These are phyloP conservation scores for Metridium senile DNA, from an alignment of 92 coral and sea anemone genomes.

Conservation along the genomic window DNA sequence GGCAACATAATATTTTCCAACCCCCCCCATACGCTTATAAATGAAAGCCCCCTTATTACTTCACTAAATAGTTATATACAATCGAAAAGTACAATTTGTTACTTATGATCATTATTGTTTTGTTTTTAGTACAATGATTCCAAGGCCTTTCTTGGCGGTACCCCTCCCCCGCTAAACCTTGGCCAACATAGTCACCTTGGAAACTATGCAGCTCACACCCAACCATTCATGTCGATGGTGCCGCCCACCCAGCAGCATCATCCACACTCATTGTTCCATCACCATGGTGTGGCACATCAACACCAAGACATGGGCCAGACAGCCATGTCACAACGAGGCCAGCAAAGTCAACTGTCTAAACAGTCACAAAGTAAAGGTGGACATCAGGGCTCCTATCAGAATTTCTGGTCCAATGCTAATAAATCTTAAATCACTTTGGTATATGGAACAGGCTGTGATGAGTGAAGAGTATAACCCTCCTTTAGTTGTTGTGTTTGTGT, in stretches of 20 bases:
- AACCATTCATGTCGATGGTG: constrained; percentile 81
- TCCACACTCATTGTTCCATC: constrained; percentile 75
- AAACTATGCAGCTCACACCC: constrained; percentile 66
- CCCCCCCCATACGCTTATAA: too few species aligned
- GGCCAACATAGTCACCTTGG: constrained; percentile 86
- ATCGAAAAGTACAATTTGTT: too few species aligned
- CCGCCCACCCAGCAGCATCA: constrained; percentile 84
- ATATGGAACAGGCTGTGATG: constrained; percentile 20
- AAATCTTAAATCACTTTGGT: constrained; percentile 15
- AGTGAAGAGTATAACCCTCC: constrained; percentile 17
- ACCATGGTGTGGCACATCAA: constrained; percentile 77
- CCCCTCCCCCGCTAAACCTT: constrained; percentile 88
- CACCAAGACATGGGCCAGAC: constrained; percentile 78
- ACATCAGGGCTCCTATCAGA: constrained; percentile 74
- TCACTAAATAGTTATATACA: too few species aligned
- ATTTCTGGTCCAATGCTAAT: constrained; percentile 73
- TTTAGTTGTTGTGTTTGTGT: constrained; percentile 31
- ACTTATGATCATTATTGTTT: not conserved
- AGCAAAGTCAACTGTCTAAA: constrained; percentile 79
- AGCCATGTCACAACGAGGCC: constrained; percentile 72
- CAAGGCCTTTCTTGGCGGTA: constrained; percentile 84
- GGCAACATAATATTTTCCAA: too few species aligned
- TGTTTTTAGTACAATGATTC: constrained; percentile 60
- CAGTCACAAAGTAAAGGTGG: constrained; percentile 86
- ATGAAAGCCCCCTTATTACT: too few species aligned